Evolutionary conservation across 2,888 invertebrate species (phyloP), one percentile per base, ranked within the genome.

Genomic region (Anorthoa munda): DNA sequence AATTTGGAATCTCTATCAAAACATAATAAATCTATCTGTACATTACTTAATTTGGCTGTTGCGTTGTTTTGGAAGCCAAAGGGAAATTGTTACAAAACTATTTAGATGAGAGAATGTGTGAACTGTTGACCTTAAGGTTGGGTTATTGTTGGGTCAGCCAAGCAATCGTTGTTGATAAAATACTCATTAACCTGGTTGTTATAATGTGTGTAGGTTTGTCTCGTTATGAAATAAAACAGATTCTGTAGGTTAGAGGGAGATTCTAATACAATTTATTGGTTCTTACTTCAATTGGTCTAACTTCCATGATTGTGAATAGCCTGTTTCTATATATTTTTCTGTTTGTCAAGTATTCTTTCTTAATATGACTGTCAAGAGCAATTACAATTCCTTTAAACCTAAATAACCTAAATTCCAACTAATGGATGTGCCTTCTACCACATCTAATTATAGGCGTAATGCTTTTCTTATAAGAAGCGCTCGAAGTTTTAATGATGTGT

Each of bases 21-120:
- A 60, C 26, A 31, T 71, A 66, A 78, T 85, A 75, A 73, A 82
- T 76, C 70, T 67, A 67, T 64, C 50, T 66, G 5, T 59, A 21
- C 48, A 58, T 84, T 72, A 70, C 73, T 66, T 73, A 73, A 74
- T 56, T 2, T 50, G 15, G 1, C 21, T 59, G 5, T 76, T 59
- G 12, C 67, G 75, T 76, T 56, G 45, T 70, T 58, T 63, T 55
- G 45, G 26, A 58, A 66, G 59, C 23, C 23, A 66, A 81, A 79
- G 80, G 68, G 70, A 81, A 55, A 69, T 63, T 61, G 71, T 87
- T 85, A 77, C 82, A 72, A 78, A 78, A 85, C 77, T 64, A 79
- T 85, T 72, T 66, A 75, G 66, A 67, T 73, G 61, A 72, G 73
- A 59, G 72, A 81, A 75, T 63, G 77, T 64, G 72, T 72, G 77